Evolutionary conservation across 2,888 invertebrate genomes (phyloP).

Genomic region (Odontocerum albicorne): DNA sequence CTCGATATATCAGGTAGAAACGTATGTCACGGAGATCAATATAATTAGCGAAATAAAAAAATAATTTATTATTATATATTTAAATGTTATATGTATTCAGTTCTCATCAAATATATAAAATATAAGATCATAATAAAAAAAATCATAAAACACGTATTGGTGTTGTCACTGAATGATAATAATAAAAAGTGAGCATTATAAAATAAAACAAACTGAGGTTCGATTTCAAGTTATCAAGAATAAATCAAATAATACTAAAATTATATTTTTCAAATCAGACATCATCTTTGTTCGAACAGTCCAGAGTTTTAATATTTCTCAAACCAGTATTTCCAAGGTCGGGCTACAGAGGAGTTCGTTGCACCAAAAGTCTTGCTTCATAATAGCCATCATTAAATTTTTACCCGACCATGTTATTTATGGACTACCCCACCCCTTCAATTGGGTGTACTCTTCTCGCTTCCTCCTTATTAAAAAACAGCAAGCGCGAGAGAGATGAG

Average conservation of each 20-base stretch:
- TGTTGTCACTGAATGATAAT: no score
- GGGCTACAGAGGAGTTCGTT: slow-evolving; percentile 27
- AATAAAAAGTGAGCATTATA: no score
- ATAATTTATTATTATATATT: no score
- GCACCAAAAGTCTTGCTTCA: slow-evolving; percentile 32
- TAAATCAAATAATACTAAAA: neutral
- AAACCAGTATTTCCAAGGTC: slow-evolving; percentile 36
- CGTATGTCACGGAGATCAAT: no score
- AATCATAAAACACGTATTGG: no score
- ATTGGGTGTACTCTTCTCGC: slow-evolving; percentile 18
- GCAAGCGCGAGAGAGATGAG: slow-evolving; percentile 16
- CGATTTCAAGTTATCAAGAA: no score
- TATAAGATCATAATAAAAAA: no score
- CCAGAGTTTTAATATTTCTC: neutral
- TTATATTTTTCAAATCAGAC: slow-evolving; percentile 4
- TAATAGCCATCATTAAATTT: slow-evolving; percentile 37
- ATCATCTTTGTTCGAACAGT: neutral
- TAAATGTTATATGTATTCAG: no score
- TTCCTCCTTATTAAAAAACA: slow-evolving; percentile 1
- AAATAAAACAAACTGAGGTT: no score
- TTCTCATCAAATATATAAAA: no score
- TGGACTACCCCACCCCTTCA: slow-evolving; percentile 30
- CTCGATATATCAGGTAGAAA: neutral
- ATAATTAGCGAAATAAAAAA: no score
- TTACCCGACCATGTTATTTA: slow-evolving; percentile 36